Percentiles rank a stretch among this genome's conserved stretches.
phyloP scores from a whole-genome alignment of 2,888 invertebrate species.

The Mellilla xanthometata region DNA sequence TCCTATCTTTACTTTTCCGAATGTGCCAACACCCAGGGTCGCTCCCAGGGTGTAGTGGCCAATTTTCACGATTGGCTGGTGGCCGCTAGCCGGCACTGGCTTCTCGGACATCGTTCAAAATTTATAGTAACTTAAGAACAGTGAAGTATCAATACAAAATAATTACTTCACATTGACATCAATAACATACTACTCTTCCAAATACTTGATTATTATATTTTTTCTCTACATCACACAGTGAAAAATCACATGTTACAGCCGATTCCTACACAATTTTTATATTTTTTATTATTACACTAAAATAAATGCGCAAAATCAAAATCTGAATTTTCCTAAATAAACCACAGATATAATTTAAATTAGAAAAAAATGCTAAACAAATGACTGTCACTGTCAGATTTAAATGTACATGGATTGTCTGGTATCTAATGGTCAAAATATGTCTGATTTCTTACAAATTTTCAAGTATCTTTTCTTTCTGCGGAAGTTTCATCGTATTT shows the following conservation, averaged over 20 bases:
- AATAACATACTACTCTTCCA: not conserved
- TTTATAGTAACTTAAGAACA: slow-evolving; percentile 11
- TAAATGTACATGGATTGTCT: not conserved
- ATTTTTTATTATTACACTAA: slow-evolving; percentile 1
- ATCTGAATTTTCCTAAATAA: not conserved
- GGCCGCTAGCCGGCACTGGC: slow-evolving; percentile 60
- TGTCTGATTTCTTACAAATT: no score
- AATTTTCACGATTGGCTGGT: slow-evolving; percentile 94
- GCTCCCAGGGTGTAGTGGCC: slow-evolving; percentile 97
- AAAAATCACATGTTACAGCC: slow-evolving; percentile 21
- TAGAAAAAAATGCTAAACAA: not conserved
- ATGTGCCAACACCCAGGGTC: slow-evolving; percentile 97
- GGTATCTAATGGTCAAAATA: no score
- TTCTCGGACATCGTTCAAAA: slow-evolving; percentile 55
- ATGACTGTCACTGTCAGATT: slow-evolving; percentile 3
- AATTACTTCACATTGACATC: slow-evolving; percentile 33
- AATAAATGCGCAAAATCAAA: slow-evolving; percentile 7
- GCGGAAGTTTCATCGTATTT: no score
- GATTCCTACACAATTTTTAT: slow-evolving; percentile 6
- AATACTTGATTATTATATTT: no score
- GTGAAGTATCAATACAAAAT: slow-evolving; percentile 7
- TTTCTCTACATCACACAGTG: not conserved
- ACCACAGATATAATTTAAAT: no score
- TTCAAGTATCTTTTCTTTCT: no score
- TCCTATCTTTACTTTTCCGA: slow-evolving; percentile 99